phyloP scores from a whole-genome alignment of 2,888 invertebrate genomes.

The Caenorhabditis sinica region DNA sequence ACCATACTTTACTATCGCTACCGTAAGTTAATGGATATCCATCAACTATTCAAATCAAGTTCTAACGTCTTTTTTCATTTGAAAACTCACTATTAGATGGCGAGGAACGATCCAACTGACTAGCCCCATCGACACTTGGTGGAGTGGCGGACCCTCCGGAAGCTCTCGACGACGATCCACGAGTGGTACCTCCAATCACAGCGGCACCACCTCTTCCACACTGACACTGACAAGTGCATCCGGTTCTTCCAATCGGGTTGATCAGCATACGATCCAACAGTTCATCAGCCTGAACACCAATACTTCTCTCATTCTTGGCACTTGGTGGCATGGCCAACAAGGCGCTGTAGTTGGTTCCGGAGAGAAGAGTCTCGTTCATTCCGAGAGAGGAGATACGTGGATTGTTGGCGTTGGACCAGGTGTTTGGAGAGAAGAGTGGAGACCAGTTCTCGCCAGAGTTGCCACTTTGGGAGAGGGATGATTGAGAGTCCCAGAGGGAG shows the following conservation, averaged over 20 bases:
- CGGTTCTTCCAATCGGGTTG: slow-evolving; percentile 46
- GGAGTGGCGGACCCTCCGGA: slow-evolving; percentile 70
- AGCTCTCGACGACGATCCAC: slow-evolving; percentile 64
- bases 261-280: slow-evolving; percentile 26
- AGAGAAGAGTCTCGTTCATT: slow-evolving; percentile 43
- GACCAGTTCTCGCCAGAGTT: slow-evolving; percentile 66
- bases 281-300: slow-evolving; percentile 60
- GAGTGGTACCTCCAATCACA: slow-evolving; percentile 48
- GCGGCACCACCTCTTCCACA: slow-evolving; percentile 63
- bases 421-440: slow-evolving; percentile 68
- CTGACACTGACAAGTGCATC: slow-evolving; percentile 66
- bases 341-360: slow-evolving; percentile 42
- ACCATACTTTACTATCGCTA: too few relatives aligned
- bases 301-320: slow-evolving; percentile 41
- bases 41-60: neutral
- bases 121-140: slow-evolving; percentile 64
- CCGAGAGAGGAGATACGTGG: slow-evolving; percentile 27
- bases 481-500: slow-evolving; percentile 55
- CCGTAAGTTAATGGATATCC: neutral
- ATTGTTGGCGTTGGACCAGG: slow-evolving; percentile 52
- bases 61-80: neutral
- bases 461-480: slow-evolving; percentile 36
- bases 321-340: slow-evolving; percentile 36
- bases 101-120: slow-evolving; percentile 59
- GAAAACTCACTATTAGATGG: slow-evolving; percentile 48